Evolutionary conservation across 2,113 vertebrate genomes (phyloP), one percentile per base, ranked within the genome.

Genomic region (Rhynchomys soricoides): DNA sequence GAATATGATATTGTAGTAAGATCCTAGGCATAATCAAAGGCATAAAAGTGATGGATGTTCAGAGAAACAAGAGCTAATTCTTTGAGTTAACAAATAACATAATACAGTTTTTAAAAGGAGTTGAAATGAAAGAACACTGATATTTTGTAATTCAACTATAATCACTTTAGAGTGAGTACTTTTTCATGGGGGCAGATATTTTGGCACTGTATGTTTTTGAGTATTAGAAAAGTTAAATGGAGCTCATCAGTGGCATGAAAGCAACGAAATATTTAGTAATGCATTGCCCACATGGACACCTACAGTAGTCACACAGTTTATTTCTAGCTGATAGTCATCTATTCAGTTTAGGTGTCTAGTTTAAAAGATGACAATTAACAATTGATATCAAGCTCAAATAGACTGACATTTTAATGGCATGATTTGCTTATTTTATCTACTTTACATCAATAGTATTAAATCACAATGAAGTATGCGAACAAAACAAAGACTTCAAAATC

Each of bases 311-410:
- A 96, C 97, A 98, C 98, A 98, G 98, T 97, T 98, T 98, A 95
- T 97, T 97, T 98, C 95, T 88, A 96, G 96, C 97, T 98, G 97
- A 98, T 96, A 96, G 90, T 97, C 91, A 95, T 97, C 98, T 98
- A 96, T 98, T 98, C 97, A 98, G 93, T 98, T 97, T 94, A 97
- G 97, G 97, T 98, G 98, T 98, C 98, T 98, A 98, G 97, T 98
- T 98, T 96, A 98, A 98, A 98, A 98, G 98, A 97, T 99, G 98
- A 98, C 98, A 98, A 98, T 99, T 99, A 99, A 98, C 95, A 98
- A 98, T 98, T 98, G 94, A 99, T 99, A 97, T 97, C 88, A 95
- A 98, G 98, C 98, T 99, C 98, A 97, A 96, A 96, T 98, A 97
- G 92, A 98, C 98, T 97, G 97, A 79, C 89, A 89, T 97, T 81